Evolutionary conservation across 2,888 invertebrate species (phyloP), one percentile per base, ranked within the genome.

Genomic region (Rotaria sp.): DNA sequence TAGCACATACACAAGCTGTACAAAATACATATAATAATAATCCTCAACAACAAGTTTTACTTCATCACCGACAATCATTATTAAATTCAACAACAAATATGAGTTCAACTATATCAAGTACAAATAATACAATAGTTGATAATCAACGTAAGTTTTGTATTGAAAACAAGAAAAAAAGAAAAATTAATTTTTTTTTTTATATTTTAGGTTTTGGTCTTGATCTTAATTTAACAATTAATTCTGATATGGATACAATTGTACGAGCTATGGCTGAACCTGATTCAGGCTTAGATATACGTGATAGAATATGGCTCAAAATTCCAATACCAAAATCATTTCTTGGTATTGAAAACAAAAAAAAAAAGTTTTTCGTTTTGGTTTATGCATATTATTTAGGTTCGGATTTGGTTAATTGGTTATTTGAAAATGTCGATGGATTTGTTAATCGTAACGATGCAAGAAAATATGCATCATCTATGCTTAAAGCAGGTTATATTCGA

Each of bases 311-410:
- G 99, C 92, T 99, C 45, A 99, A 99, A 93, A 98, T 99, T 88
- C 97, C 96, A 50, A 98, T 99, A 90, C 97, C 97, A 86, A 96
- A 96, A 92, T 97, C 99, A 88, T 99, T 99, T 92, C 96, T 99
- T 90, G 80, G 80, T 80, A 74, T 74, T 18, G 10, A 55, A 21
- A 26, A 55, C 2, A 8, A 26, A 55, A 55, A 24, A 26, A 26
- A 8, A 8, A 8, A 55, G 0, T 26, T 8, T 24, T 55, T 55
- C 0, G 35, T 35, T 67, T 13, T 48, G 2, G 2, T 2, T 48
- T 15, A 52, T 50, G 15, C 3, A 50, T 21, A 11, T 35, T 38
- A 21, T 74, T 24, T 80, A 80, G 93, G 93, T 88, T 92, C 93
- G 50, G 96, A 98, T 90, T 95, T 99, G 86, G 97, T 99, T 57